These are phyloP conservation scores for Synergus umbraculus DNA, from an alignment of 2,888 invertebrate genomes.

Conservation along the genomic window DNA sequence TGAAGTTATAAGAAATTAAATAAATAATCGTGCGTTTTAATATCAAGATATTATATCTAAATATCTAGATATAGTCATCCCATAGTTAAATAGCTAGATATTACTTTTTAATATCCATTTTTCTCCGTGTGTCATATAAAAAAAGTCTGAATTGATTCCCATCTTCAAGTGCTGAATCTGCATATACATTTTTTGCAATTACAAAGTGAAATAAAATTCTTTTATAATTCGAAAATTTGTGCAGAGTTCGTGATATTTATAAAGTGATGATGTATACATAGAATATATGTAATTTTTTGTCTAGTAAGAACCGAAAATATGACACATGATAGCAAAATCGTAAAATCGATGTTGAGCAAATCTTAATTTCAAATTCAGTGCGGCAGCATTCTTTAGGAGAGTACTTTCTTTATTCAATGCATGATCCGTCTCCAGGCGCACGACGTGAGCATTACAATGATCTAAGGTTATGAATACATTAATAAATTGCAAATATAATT, in stretches of 20 bases:
- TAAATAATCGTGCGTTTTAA: too few species aligned
- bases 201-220: too few species aligned
- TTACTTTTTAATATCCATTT: too few species aligned
- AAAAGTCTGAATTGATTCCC: too few species aligned
- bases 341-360: constrained; percentile 28
- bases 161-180: too few species aligned
- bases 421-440: constrained; percentile 10
- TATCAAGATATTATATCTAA: too few species aligned
- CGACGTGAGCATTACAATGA: constrained; percentile 24
- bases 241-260: neutral
- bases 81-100: too few species aligned
- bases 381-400: constrained; percentile 24
- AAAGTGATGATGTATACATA: too few species aligned
- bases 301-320: neutral
- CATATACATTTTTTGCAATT: too few species aligned
- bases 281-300: neutral
- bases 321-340: neutral
- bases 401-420: constrained; percentile 38
- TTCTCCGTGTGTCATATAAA: too few species aligned
- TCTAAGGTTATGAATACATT: constrained; percentile 26
- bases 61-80: too few species aligned
- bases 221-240: neutral
- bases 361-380: constrained; percentile 22
- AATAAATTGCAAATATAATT: constrained; percentile 3
- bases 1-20: too few species aligned